Evolutionary conservation across 2,113 vertebrate species (phyloP), one percentile per base, ranked within the genome.

Genomic region (Ictidomys tridecemlineatus): DNA sequence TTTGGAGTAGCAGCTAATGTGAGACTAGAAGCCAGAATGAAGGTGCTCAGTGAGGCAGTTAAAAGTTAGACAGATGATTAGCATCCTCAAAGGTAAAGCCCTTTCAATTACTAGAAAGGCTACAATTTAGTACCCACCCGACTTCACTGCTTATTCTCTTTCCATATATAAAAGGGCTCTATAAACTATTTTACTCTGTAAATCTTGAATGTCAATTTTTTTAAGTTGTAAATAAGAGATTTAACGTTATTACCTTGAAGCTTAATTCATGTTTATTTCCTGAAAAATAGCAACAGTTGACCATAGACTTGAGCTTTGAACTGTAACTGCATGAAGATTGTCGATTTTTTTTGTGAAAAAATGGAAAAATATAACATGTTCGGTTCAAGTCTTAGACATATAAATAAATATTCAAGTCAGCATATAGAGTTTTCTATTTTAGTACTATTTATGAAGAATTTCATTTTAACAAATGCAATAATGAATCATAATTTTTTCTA

Each of bases 21-120:
- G 72, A 72, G 34, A 70, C 22, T 8, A 85, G 79, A 89, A 77
- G 63, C 86, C 74, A 87, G 58, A 92, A 74, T 86, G 24, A 87
- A 92, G 37, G n/a, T 80, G 58, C 22, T 89, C 45, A 45, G 37
- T 63, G 48, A 94, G 82, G 78, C 34, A 65, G 53, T 82, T 89
- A 92, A 95, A 95, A 96, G 45, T 77, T 85, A 89, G 69, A 88
- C 53, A 95, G 56, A 72, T 79, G 79, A 91, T 88, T 85, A 89
- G 67, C 51, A 53, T 94, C 42, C 58, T 70, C 42, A 76, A 13
- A 65, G 63, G 67, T 85, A 83, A 96, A 89, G 80, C 24, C 69
- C 37, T 67, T 82, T 63, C 20, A 30, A 4, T 87, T 95, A 78
- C 69, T 37, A 74, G 72, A 93, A 93, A 61, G 72, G 30, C 22